Base-by-base conservation (phyloP, 2,888 invertebrate genomes). In the Dryocosmus kuriphilus region DNA sequence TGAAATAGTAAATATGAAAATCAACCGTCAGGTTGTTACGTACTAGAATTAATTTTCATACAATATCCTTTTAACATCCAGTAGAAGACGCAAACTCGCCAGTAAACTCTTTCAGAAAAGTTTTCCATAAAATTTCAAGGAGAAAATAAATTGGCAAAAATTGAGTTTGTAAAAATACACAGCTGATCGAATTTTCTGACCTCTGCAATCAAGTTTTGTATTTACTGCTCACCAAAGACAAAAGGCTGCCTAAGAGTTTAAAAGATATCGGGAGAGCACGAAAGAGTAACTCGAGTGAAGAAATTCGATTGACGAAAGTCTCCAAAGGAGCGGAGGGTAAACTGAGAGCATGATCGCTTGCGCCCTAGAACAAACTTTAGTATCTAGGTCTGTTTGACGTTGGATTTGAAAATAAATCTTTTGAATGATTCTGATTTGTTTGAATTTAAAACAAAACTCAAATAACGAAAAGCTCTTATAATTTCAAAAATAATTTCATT, bases 231-330 rank as follows among this genome's bases (percentile, higher is more conserved):
- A 63, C 63, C 8, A 38, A 63, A 63, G 19, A 63, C 35, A 63
- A 38, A 63, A 63, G 2, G 22, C 35, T 22, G 32, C 11, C 1
- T 30, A 4, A 32, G 8, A 30, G 32, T 62, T 62, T 19, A n/a
- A 22, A 55, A 55, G 55, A 55, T 22, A 55, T 55, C 30, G 16
- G 32, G 19, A 32, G 1, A 30, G 32, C 32, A 32, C 32, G 62
- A 32, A 62, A 62, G 32, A 32, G 35, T 22, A 22, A 63, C 32
- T 35, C 22, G 14, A 63, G n/a, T 35, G 22, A 32, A 35, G n/a
- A 63, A 63, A 63, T 63, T 63, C n/a, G 32, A 32, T 63, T 63
- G 63, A 35, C 63, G n/a, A 22, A 35, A 63, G 35, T 35, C 63
- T 60, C 63, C 22, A 35, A 35, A 63, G 14, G 22, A 63, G n/a